Conservation (phyloP, 2,797 vertebrate genomes). For the Mormyrops boulengeri region DNA sequence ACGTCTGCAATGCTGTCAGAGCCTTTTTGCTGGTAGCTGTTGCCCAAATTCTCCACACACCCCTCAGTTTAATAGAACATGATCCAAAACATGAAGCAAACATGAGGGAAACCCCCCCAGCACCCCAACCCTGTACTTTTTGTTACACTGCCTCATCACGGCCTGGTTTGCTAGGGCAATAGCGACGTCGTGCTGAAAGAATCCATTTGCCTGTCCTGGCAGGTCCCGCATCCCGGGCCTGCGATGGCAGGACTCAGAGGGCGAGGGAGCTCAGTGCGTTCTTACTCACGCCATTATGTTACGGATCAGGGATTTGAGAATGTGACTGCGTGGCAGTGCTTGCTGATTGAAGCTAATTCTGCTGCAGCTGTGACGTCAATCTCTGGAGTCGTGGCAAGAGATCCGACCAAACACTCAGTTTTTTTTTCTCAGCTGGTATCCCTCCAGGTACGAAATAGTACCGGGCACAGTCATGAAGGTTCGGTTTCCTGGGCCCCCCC, state of each 20-base stretch:
- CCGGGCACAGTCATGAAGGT: neutral
- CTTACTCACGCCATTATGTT: neutral
- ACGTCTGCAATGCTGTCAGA: neutral
- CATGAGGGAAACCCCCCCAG: neutral
- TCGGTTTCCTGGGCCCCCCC: neutral
- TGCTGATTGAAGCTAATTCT: neutral
- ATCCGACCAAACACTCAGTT: neutral
- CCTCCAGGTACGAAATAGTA: neutral
- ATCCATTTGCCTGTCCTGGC: neutral
- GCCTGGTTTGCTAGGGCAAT: neutral
- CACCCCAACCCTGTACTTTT: neutral
- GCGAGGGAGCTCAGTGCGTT: neutral
- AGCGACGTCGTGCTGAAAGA: neutral
- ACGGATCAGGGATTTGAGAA: neutral
- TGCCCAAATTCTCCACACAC: neutral
- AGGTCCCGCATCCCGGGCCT: neutral
- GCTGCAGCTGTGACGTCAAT: neutral
- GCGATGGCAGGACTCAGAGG: neutral
- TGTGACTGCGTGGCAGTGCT: neutral
- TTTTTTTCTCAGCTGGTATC: neutral
- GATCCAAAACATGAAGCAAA: neutral
- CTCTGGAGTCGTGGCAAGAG: neutral
- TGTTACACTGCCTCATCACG: neutral
- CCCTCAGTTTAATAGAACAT: neutral
- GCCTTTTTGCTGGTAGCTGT: neutral